Base-by-base conservation (phyloP, 2,113 vertebrate species). In the Odontesthes bonariensis region DNA sequence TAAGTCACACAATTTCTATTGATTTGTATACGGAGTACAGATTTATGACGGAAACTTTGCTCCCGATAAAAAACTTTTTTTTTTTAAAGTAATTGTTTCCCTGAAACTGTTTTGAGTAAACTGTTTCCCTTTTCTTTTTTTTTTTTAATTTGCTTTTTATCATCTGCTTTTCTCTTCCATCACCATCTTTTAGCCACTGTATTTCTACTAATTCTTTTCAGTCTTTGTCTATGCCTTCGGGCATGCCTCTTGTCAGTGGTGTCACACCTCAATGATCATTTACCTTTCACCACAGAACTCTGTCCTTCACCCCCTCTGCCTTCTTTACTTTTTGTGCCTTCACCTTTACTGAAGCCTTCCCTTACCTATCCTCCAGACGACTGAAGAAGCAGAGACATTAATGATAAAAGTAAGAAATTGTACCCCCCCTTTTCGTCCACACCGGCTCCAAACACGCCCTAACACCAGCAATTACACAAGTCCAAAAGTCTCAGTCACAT, bases 201-300 rank as follows among this genome's bases (percentile, higher is more conserved):
- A 52, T 35, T 71, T 63, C 17, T 67, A 33, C 19, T 65, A 46
- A 23, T 16, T 32, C 54, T 59, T 42, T 76, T 58, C 20, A 59
- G 35, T n/a, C 17, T 44, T 16, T 13, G 22, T 79, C 51, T 70
- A n/a, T 47, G 22, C 20, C 40, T 23, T 1, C 19, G 38, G 19
- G 31, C 40, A 53, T 53, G 16, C 62, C 52, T 62, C 32, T 22
- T 22, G 38, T 56, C 17, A 23, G 9, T 49, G 6, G 40, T 65
- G 49, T 61, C 74, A 78, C 75, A 72, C 46, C 42, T 33, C 33
- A 11, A 22, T 53, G 27, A 77, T 16, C 32, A 49, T 69, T 66
- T 78, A 44, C 47, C 47, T 32, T 47, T 76, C 27, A 44, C 38
- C 16, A 9, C 40, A 59, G 16, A 65, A 65, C 38, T 61, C 22